These are phyloP conservation scores for Anabacerthia variegaticeps DNA, from an alignment of 2,797 vertebrate genomes.

Conservation along the genomic window DNA sequence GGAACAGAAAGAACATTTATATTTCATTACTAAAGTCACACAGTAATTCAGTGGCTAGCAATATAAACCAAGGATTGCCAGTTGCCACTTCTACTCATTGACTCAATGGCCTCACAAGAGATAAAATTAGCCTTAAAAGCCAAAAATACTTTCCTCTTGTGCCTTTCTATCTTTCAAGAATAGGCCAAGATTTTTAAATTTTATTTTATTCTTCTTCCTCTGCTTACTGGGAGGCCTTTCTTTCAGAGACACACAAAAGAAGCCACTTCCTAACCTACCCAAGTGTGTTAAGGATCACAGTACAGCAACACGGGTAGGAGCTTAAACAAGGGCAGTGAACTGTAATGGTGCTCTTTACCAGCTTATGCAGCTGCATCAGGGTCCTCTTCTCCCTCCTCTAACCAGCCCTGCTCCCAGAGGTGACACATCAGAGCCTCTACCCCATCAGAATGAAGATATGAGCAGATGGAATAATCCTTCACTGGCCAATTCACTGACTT, in stretches of 20 bases:
- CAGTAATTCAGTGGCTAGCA: constrained; percentile 43
- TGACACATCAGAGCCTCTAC: not conserved
- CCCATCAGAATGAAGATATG: not conserved
- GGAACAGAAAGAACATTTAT: constrained; percentile 43
- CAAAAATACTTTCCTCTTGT: not conserved
- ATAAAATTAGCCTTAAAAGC: constrained; percentile 14
- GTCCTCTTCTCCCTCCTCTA: not conserved
- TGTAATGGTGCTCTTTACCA: not conserved
- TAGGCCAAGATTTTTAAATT: not conserved
- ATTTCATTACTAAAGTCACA: constrained; percentile 58
- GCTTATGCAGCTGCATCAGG: not conserved
- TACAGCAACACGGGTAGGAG: not conserved
- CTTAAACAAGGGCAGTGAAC: not conserved
- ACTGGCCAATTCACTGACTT: not conserved
- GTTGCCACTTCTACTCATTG: constrained; percentile 27
- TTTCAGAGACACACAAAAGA: not conserved
- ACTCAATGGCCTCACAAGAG: not conserved
- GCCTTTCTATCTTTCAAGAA: not conserved
- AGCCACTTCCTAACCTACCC: not conserved
- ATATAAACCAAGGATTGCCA: constrained; percentile 23
- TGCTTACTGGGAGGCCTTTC: not conserved
- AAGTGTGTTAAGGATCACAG: not conserved
- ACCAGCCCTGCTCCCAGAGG: not conserved
- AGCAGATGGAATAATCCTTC: not conserved
- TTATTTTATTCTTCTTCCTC: not conserved